A percentile compares a stretch with the other conserved stretches of the same genome.
phyloP scores from a whole-genome alignment of 2,888 invertebrate genomes.

The Didymodactylos carnosus region DNA sequence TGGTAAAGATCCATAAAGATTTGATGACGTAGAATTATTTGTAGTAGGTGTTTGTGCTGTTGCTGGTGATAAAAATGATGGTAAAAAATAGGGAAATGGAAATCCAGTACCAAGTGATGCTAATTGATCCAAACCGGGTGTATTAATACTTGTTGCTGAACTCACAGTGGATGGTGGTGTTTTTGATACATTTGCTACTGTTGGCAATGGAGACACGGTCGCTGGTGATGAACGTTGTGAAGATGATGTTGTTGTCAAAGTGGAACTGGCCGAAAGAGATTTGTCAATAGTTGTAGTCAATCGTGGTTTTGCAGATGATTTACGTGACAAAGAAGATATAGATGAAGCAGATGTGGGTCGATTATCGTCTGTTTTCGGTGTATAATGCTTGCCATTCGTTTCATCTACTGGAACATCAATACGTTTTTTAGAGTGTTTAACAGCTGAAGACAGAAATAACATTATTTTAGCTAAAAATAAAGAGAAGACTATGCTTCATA shows the following conservation, averaged over 20 bases:
- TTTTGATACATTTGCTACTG: background rate
- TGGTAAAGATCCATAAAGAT: background rate
- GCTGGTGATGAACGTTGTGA: background rate
- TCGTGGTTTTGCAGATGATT: background rate
- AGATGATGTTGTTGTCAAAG: background rate
- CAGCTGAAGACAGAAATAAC: background rate
- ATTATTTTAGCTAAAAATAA: background rate
- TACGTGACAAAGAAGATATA: background rate
- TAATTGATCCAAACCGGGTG: background rate
- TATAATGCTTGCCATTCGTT: too few species aligned
- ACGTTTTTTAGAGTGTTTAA: background rate
- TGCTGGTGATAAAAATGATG: background rate
- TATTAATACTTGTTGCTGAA: background rate
- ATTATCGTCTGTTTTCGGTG: background rate
- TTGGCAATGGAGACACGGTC: background rate
- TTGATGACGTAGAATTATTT: background rate
- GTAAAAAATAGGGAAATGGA: background rate
- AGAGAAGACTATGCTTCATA: background rate
- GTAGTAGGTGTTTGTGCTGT: too few species aligned
- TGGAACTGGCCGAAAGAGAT: background rate
- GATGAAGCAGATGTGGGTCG: too few species aligned
- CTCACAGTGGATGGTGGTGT: background rate
- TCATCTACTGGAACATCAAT: too few species aligned
- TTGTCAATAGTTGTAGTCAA: background rate
- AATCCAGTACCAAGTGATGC: background rate